A percentile compares a stretch with the other conserved stretches of the same genome.
Conservation (phyloP, 2,797 vertebrate species). For the Catamblyrhynchus diadema region DNA sequence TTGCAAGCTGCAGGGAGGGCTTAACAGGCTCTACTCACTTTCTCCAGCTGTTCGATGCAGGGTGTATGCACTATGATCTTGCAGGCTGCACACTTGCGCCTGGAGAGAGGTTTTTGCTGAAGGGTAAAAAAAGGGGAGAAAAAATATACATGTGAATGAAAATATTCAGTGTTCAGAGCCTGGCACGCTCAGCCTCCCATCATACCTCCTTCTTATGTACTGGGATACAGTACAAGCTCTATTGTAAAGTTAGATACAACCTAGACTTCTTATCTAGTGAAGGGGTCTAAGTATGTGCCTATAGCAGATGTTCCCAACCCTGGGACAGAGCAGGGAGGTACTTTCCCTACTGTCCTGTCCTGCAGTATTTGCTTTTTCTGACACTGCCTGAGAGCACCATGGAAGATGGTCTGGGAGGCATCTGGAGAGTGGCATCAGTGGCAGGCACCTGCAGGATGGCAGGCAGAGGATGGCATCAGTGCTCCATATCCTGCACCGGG, state of each 20-base stretch:
- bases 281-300: background rate
- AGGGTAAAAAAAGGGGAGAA: background rate
- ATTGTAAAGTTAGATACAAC: background rate
- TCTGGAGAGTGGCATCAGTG: background rate
- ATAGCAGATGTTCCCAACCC: background rate
- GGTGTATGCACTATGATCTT: conserved; percentile 91
- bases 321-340: background rate
- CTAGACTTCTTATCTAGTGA: background rate
- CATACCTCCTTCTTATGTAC: background rate
- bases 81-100: conserved; percentile 93
- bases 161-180: background rate
- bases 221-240: background rate
- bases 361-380: background rate
- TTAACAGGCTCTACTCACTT: conserved; percentile 76
- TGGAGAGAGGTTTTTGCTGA: conserved; percentile 90
- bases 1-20: background rate
- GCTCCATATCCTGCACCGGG: background rate
- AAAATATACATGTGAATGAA: background rate
- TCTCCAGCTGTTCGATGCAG: conserved; percentile 92
- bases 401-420: background rate
- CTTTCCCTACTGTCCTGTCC: background rate
- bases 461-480: background rate
- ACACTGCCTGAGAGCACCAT: background rate
- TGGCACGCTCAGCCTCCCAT: background rate
- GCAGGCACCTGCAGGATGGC: background rate